A percentile compares a stretch with the other conserved stretches of the same genome.
Conservation (phyloP, 2,888 invertebrate genomes). For the Acronicta alni region DNA sequence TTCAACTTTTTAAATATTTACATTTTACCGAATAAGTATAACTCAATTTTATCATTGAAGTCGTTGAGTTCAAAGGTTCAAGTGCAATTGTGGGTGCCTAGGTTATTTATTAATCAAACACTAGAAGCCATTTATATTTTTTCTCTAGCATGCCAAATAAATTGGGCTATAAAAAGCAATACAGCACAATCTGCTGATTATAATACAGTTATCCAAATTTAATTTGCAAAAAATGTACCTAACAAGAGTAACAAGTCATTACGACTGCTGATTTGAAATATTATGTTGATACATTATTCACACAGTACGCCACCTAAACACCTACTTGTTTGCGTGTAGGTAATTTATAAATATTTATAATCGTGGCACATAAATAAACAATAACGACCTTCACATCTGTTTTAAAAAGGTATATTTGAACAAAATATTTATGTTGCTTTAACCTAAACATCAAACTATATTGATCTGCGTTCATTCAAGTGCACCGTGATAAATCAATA, state of each 20-base stretch:
- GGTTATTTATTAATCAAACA: slow-evolving; percentile 16
- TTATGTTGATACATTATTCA: slow-evolving; percentile 21
- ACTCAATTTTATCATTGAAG: slow-evolving; percentile 26
- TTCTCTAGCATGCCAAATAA: slow-evolving; percentile 4
- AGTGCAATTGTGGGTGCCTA: slow-evolving; percentile 22
- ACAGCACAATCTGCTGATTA: not conserved
- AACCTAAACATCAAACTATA: slow-evolving; percentile 7
- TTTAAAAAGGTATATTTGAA: slow-evolving; percentile 19
- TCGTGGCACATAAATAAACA: slow-evolving; percentile 35
- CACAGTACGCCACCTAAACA: slow-evolving; percentile 3
- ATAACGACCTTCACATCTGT: slow-evolving; percentile 35
- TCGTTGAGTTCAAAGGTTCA: slow-evolving; percentile 19
- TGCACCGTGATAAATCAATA: slow-evolving; percentile 5
- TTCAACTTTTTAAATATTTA: slow-evolving; percentile 35
- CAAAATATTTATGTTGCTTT: slow-evolving; percentile 26
- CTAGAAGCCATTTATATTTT: slow-evolving; percentile 1
- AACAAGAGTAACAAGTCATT: not conserved
- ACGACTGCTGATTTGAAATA: not conserved
- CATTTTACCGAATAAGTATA: slow-evolving; percentile 16
- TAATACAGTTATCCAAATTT: slow-evolving; percentile 4
- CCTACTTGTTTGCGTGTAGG: slow-evolving; percentile 19
- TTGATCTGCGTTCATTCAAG: slow-evolving; percentile 9
- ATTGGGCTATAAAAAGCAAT: slow-evolving; percentile 14
- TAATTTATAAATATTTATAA: slow-evolving; percentile 14
- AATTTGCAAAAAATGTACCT: not conserved